Conservation (phyloP, 2,888 invertebrate genomes). For the Aricia artaxerxes region DNA sequence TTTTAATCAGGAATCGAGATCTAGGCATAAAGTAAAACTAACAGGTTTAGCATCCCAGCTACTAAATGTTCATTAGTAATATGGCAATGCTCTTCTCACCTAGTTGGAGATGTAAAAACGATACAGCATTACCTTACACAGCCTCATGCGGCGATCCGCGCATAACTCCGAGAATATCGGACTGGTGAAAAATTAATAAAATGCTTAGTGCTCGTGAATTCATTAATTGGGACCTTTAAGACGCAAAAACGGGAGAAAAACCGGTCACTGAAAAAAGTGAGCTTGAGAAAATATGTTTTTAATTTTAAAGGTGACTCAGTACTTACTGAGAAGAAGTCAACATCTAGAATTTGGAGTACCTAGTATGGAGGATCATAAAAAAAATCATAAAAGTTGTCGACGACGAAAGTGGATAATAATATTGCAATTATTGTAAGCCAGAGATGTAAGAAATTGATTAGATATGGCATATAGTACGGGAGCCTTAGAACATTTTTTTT, state of each 20-base stretch:
- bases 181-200: constrained; percentile 23
- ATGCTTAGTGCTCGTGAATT: background rate
- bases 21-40: background rate
- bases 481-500: too few species aligned
- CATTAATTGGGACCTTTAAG: constrained; percentile 11
- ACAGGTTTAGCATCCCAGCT: background rate
- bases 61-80: constrained; percentile 5
- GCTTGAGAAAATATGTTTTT: background rate
- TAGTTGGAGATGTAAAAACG: constrained; percentile 12
- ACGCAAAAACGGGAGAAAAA: background rate
- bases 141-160: background rate
- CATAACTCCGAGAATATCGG: constrained; percentile 21
- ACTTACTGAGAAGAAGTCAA: background rate
- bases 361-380: too few species aligned
- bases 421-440: background rate
- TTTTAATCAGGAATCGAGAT: background rate
- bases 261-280: background rate
- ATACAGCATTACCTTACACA: constrained; percentile 9
- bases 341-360: background rate
- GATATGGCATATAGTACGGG: background rate
- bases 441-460: background rate
- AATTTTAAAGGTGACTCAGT: background rate
- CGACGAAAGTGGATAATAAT: background rate
- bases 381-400: too few species aligned
- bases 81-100: background rate